A percentile compares a stretch with the other conserved stretches of the same genome.
phyloP scores from a whole-genome alignment of 2,888 invertebrate genomes.

The Pyralis farinalis region DNA sequence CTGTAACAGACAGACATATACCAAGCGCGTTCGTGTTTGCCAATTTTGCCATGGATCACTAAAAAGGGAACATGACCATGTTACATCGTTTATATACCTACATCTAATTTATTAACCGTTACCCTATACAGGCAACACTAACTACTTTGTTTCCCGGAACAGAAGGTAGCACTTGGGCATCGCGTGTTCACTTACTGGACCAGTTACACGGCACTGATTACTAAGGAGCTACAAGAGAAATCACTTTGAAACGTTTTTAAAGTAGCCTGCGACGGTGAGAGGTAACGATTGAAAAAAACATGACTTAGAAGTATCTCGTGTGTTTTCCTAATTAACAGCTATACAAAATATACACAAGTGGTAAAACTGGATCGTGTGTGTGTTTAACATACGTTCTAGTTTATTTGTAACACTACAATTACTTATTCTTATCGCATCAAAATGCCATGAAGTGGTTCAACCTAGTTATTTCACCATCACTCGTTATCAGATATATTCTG shows the following conservation, averaged over 20 bases:
- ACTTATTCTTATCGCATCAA: neutral
- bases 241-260: slow-evolving; percentile 14
- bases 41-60: too few relatives aligned
- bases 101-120: slow-evolving; percentile 10
- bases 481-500: neutral
- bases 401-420: too few relatives aligned
- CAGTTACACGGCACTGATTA: slow-evolving; percentile 29
- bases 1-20: too few relatives aligned
- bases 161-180: slow-evolving; percentile 25
- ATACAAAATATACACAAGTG: too few relatives aligned
- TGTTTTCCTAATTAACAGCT: neutral
- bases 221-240: slow-evolving; percentile 41
- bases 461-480: neutral
- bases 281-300: neutral
- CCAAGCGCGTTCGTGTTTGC: too few relatives aligned
- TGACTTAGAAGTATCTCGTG: neutral
- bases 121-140: slow-evolving; percentile 12
- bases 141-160: slow-evolving; percentile 26
- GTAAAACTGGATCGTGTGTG: too few relatives aligned
- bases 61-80: too few relatives aligned
- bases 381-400: too few relatives aligned
- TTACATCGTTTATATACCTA: slow-evolving; percentile 3
- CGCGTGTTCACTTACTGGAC: slow-evolving; percentile 29
- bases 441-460: neutral
- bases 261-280: neutral